Evolutionary conservation across 2,113 vertebrate species (phyloP).

Genomic region (Phaethornis superciliosus): DNA sequence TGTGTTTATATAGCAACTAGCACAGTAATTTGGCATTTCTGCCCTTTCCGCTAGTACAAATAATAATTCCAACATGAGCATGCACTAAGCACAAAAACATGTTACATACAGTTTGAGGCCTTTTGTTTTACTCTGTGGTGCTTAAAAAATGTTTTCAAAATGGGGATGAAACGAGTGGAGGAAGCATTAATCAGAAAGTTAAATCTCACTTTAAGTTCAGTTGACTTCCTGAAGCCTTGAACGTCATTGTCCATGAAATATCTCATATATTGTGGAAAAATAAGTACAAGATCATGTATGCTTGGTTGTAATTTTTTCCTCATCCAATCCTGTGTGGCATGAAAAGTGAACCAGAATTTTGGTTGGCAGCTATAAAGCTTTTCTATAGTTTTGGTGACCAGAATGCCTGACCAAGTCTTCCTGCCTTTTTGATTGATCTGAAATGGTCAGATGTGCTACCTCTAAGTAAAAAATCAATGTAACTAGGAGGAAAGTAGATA

Average conservation of each 20-base stretch:
- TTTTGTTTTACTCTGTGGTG: background rate
- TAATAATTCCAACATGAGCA: background rate
- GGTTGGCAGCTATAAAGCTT: background rate
- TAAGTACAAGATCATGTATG: background rate
- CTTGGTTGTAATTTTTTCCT: background rate
- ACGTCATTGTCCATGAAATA: background rate
- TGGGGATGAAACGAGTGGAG: background rate
- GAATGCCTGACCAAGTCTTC: background rate
- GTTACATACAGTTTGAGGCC: background rate
- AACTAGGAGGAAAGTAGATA: background rate
- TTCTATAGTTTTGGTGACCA: background rate
- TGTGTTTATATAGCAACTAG: background rate
- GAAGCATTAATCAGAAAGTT: background rate
- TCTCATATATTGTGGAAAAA: background rate
- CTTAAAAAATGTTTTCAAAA: background rate
- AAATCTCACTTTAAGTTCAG: background rate
- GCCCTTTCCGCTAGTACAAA: background rate
- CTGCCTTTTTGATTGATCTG: background rate
- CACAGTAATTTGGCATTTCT: background rate
- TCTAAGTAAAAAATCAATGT: background rate
- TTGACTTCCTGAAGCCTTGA: background rate
- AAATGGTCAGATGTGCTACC: background rate
- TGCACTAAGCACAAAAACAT: background rate
- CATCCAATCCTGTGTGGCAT: background rate
- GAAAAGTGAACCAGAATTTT: background rate